These are phyloP conservation scores for Timandra comae DNA, from an alignment of 2,888 invertebrate genomes.

Conservation along the genomic window DNA sequence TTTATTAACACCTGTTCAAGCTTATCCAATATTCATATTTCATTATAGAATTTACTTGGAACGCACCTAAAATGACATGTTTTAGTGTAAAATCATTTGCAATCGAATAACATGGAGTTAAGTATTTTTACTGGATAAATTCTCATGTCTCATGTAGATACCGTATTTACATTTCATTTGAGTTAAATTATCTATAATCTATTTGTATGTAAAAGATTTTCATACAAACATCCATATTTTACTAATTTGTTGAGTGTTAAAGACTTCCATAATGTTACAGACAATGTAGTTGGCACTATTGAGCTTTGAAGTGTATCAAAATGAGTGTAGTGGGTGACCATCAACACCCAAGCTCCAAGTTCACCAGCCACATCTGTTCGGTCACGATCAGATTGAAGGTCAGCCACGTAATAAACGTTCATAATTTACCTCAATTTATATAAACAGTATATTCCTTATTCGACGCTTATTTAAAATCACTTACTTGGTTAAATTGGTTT, in stretches of 20 bases:
- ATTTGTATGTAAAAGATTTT: too few species aligned
- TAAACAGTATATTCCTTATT: background rate
- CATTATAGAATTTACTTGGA: slow-evolving; percentile 25
- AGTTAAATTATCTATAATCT: too few species aligned
- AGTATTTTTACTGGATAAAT: background rate
- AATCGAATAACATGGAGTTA: background rate
- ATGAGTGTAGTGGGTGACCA: slow-evolving; percentile 8
- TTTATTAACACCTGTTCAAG: slow-evolving; percentile 58
- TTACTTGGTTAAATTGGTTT: slow-evolving; percentile 48
- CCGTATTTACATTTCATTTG: too few species aligned
- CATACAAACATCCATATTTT: too few species aligned
- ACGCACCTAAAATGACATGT: slow-evolving; percentile 20
- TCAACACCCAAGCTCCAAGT: slow-evolving; percentile 17
- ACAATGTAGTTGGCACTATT: slow-evolving; percentile 2
- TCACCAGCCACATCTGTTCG: slow-evolving; percentile 31
- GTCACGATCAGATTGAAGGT: slow-evolving; percentile 46
- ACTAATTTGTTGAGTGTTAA: slow-evolving; percentile 7
- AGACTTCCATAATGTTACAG: too few species aligned
- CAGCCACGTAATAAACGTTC: slow-evolving; percentile 40
- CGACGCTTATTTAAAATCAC: slow-evolving; percentile 28
- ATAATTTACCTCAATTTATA: slow-evolving; percentile 18
- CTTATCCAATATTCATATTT: slow-evolving; percentile 45
- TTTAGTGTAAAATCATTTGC: too few species aligned
- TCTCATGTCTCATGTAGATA: too few species aligned
- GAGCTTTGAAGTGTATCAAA: background rate